Conservation (phyloP, 2,888 invertebrate genomes). For the Cheilosia pagana region DNA sequence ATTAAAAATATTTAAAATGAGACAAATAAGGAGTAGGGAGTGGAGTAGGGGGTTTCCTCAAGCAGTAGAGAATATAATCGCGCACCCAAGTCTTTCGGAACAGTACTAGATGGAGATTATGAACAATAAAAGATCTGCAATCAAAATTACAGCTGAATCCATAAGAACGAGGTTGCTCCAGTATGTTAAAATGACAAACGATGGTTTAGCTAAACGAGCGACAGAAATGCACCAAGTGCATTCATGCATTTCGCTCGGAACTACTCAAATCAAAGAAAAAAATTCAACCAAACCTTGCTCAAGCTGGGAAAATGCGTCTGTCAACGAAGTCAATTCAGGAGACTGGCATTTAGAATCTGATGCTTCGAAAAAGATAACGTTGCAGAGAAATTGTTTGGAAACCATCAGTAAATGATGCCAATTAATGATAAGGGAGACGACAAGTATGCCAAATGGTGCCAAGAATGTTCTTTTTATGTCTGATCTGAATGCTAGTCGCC, state of each 20-base stretch:
- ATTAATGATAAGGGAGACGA: slow-evolving; percentile 12
- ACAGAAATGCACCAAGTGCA: no score
- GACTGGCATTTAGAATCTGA: not conserved
- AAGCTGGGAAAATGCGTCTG: slow-evolving; percentile 1
- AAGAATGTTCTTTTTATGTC: slow-evolving; percentile 24
- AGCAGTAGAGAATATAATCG: slow-evolving; percentile 1
- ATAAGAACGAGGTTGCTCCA: slow-evolving; percentile 77
- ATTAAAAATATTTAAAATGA: no score
- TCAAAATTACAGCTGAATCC: slow-evolving; percentile 73
- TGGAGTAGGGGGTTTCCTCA: no score
- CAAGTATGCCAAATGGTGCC: not conserved
- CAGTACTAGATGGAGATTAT: slow-evolving; percentile 78
- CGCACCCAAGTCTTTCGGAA: slow-evolving; percentile 77
- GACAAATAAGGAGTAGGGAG: no score
- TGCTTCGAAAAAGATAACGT: not conserved
- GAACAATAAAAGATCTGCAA: slow-evolving; percentile 75
- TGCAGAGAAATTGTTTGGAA: slow-evolving; percentile 4
- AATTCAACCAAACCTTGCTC: not conserved
- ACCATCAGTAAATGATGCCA: not conserved
- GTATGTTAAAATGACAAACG: slow-evolving; percentile 34
- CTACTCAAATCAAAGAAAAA: not conserved
- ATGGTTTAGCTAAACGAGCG: not conserved
- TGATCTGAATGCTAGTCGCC: not conserved
- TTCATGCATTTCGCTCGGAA: slow-evolving; percentile 4
- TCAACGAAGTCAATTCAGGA: not conserved